Percentiles rank a stretch among this genome's conserved stretches.
phyloP scores from a whole-genome alignment of 2,888 invertebrate species.

The Clepsis dumicolana region DNA sequence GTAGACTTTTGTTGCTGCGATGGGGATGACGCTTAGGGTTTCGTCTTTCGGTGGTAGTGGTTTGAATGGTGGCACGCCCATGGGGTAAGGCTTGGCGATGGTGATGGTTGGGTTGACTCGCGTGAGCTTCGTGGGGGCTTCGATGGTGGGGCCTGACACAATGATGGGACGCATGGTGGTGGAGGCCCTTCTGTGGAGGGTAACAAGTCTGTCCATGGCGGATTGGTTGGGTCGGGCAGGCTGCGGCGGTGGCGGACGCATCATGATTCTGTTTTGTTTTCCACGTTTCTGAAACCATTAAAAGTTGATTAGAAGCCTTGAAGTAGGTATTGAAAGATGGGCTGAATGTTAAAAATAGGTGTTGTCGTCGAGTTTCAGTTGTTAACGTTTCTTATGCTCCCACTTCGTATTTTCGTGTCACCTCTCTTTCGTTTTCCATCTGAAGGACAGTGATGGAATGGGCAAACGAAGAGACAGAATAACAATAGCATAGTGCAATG shows the following conservation, averaged over 20 bases:
- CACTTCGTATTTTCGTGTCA: no score
- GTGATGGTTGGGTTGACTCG: conserved; percentile 56
- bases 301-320: no score
- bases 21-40: conserved; percentile 84
- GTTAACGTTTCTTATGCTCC: no score
- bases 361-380: no score
- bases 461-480: no score
- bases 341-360: no score
- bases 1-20: conserved; percentile 69
- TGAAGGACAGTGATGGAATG: no score
- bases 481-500: no score
- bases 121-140: conserved; percentile 52
- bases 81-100: conserved; percentile 83
- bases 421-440: no score
- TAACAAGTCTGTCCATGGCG: conserved; percentile 74
- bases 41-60: conserved; percentile 89
- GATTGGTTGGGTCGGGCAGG: conserved; percentile 68
- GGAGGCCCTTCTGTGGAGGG: conserved; percentile 65
- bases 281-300: conserved; percentile 77
- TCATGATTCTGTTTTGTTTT: conserved; percentile 81
- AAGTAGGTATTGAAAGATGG: no score
- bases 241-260: conserved; percentile 73
- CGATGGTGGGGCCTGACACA: conserved; percentile 64
- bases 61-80: conserved; percentile 92
- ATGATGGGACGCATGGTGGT: conserved; percentile 76